Percentiles rank a stretch among this genome's conserved stretches.
phyloP scores from a whole-genome alignment of 1,140 invertebrate species.

The Bombus polaris region DNA sequence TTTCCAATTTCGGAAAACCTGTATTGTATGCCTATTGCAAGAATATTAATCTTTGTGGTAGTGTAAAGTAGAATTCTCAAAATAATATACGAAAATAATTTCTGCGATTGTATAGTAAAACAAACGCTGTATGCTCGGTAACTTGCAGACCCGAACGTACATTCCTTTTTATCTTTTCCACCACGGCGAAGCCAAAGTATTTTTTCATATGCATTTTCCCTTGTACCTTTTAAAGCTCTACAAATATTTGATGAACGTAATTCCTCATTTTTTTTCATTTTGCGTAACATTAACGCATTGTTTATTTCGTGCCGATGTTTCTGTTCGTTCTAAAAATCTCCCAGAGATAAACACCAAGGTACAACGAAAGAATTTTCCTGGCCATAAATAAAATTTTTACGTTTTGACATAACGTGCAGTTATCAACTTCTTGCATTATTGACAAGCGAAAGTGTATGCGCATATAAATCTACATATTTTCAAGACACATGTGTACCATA shows the following conservation, averaged over 20 bases:
- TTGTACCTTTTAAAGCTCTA: not conserved
- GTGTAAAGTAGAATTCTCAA: not conserved
- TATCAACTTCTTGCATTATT: slow-evolving; percentile 23
- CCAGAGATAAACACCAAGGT: not conserved
- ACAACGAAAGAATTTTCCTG: not conserved
- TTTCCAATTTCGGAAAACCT: not conserved
- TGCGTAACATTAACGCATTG: not conserved
- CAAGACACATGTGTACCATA: not conserved
- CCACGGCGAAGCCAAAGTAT: not conserved
- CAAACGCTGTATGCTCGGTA: not conserved
- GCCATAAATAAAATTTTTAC: slow-evolving; percentile 21
- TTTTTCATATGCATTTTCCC: not conserved
- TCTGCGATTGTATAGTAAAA: not conserved
- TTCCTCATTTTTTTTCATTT: not conserved
- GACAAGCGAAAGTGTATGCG: slow-evolving; percentile 27
- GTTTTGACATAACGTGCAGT: not conserved
- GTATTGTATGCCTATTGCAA: not conserved
- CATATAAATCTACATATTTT: slow-evolving; percentile 43
- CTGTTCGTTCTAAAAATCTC: not conserved
- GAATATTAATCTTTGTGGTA: not conserved
- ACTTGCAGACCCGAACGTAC: not conserved
- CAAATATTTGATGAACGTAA: slow-evolving; percentile 11
- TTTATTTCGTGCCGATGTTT: not conserved
- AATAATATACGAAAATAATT: not conserved
- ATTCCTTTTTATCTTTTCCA: not conserved